Evolutionary conservation across 2,113 vertebrate species (phyloP).

Genomic region (Nothoprocta perdicaria): DNA sequence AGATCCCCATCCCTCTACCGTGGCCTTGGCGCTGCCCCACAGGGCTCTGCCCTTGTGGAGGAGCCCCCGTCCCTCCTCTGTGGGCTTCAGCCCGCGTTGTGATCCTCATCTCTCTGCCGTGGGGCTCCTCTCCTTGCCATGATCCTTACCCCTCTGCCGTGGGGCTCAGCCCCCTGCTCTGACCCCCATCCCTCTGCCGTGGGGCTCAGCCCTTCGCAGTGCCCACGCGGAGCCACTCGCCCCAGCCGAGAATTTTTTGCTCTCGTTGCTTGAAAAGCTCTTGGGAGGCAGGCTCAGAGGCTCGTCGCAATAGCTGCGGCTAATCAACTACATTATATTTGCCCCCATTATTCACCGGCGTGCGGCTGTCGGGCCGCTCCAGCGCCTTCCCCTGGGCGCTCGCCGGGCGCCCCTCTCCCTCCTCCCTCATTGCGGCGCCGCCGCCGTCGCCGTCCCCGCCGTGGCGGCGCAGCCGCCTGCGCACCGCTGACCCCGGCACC

Average conservation of each 20-base stretch:
- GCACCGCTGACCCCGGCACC: slow-evolving; percentile 53
- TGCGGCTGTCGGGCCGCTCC: background rate
- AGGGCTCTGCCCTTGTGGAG: background rate
- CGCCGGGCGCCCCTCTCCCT: background rate
- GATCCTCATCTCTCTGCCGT: background rate
- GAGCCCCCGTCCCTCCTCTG: background rate
- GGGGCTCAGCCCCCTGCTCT: background rate
- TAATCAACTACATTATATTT: background rate
- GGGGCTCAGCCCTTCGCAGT: background rate
- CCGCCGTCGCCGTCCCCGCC: background rate
- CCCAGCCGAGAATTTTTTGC: background rate
- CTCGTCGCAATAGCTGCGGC: background rate
- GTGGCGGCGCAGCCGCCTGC: slow-evolving; percentile 11
- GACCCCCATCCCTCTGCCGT: background rate
- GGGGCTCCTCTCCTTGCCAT: background rate
- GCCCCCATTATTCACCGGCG: slow-evolving; percentile 11
- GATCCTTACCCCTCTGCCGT: rapidly evolving
- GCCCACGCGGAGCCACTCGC: background rate
- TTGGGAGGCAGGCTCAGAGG: background rate
- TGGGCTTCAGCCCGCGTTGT: background rate
- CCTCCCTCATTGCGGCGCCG: background rate
- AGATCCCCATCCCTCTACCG: background rate
- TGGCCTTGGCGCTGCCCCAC: no score
- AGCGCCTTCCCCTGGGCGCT: background rate
- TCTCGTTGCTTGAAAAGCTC: background rate